phyloP scores from a whole-genome alignment of 2,797 vertebrate species.

The Pempheris klunzingeri region DNA sequence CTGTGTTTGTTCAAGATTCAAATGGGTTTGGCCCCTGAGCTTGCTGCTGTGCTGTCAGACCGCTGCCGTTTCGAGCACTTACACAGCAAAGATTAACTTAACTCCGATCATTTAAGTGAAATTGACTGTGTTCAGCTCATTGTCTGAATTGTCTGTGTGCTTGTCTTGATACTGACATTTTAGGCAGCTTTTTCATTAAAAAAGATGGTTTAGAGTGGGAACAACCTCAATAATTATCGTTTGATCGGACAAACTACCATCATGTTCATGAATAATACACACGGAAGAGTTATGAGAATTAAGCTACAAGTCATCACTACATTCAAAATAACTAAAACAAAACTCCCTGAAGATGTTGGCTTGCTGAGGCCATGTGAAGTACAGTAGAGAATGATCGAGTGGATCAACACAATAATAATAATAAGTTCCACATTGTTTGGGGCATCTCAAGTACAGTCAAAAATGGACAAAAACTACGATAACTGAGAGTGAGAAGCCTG shows the following conservation, averaged over 20 bases:
- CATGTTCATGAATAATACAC: background rate
- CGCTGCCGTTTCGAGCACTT: constrained; percentile 22
- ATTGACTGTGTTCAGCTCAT: constrained; percentile 43
- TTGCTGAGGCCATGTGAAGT: background rate
- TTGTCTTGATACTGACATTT: constrained; percentile 7
- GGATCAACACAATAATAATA: background rate
- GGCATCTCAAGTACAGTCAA: background rate
- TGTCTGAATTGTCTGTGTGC: background rate
- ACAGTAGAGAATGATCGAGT: background rate
- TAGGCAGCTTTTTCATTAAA: background rate
- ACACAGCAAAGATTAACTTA: constrained; percentile 38
- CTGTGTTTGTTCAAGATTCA: constrained; percentile 48
- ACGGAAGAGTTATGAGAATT: too few species aligned
- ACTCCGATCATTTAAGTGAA: constrained; percentile 44
- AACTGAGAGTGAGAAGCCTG: background rate
- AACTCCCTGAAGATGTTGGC: background rate
- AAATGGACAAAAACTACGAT: background rate
- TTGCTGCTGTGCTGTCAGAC: constrained; percentile 27
- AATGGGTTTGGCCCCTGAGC: constrained; percentile 19
- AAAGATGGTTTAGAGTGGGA: background rate
- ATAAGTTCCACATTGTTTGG: background rate
- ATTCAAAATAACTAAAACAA: background rate
- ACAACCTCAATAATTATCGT: background rate
- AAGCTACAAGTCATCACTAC: background rate
- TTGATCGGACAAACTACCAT: background rate